These are phyloP conservation scores for Ectropis grisescens DNA, from an alignment of 1,140 invertebrate species.

Conservation along the genomic window DNA sequence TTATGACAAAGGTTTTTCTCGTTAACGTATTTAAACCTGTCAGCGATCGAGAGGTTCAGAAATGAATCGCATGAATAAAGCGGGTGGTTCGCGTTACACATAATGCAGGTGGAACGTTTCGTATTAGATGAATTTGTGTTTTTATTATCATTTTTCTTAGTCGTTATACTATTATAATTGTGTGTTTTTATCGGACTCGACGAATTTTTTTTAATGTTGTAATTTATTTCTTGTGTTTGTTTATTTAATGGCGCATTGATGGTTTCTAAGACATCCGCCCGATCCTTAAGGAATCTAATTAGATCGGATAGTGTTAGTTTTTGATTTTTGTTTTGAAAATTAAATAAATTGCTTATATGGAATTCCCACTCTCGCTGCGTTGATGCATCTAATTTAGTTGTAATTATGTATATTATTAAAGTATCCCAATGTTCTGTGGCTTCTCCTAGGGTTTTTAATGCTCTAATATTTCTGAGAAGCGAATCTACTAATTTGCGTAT, in stretches of 20 bases:
- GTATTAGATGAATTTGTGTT: background rate
- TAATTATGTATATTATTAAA: slow-evolving; percentile 5
- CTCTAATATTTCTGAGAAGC: slow-evolving; percentile 3
- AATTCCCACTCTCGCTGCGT: slow-evolving; percentile 9
- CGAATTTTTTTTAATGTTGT: too few species aligned
- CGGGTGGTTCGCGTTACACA: slow-evolving; percentile 11
- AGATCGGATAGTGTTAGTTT: slow-evolving; percentile 11
- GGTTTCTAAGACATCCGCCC: slow-evolving; percentile 16
- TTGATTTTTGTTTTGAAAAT: slow-evolving; percentile 1
- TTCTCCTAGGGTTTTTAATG: slow-evolving; percentile 4
- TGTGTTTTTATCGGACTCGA: too few species aligned
- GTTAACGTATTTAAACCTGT: slow-evolving; percentile 9
- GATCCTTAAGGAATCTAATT: slow-evolving; percentile 12
- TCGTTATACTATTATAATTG: too few species aligned
- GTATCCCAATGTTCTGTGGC: slow-evolving; percentile 4
- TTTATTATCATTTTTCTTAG: slow-evolving; percentile 1
- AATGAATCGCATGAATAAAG: slow-evolving; percentile 15
- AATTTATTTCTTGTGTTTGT: slow-evolving; percentile 1
- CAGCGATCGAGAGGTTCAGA: slow-evolving; percentile 5
- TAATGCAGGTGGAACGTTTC: slow-evolving; percentile 1
- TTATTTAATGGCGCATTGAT: slow-evolving; percentile 4
- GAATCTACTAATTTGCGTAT: slow-evolving; percentile 7
- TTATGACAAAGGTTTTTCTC: slow-evolving; percentile 13
- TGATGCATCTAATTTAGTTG: slow-evolving; percentile 3
- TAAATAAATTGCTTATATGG: too few species aligned